Evolutionary conservation across 2,888 invertebrate species (phyloP), one percentile per base, ranked within the genome.

Genomic region (Aplocera efformata): DNA sequence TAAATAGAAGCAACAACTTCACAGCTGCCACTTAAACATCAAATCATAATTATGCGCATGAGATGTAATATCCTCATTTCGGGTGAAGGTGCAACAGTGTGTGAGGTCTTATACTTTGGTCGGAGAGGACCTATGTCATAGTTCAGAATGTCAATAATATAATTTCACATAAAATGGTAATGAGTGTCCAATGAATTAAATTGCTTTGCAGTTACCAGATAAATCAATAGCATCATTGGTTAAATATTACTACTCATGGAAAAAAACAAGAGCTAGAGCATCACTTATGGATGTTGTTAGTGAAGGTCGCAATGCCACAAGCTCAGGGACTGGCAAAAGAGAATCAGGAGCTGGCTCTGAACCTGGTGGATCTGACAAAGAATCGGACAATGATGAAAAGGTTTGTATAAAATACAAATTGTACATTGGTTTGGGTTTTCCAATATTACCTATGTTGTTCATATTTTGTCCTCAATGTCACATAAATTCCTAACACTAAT

Each of bases 191-290:
- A n/a, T n/a, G n/a, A n/a, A n/a, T n/a, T n/a, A n/a, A n/a, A 6
- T 47, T 45, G 43, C 33, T 56, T 50, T 42, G 38, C 48, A 98
- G 98, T 88, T 98, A 63, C 98, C 98, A 21, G 98, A 98, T 75
- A 99, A 99, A 88, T 95, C 97, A 31, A 98, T 98, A 71, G 96
- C 98, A 30, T 96, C 96, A 61, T 89, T 99, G 64, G 98, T 99
- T 1, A 98, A 98, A 81, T 98, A 98, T 78, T 99, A 98, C 81
- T 99, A 99, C 77, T 96, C 97, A 65, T 98, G 98, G 98, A 99
- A 99, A 80, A 98, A 98, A 78, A 96, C 97, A 10, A 89, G 97
- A 60, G 94, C 96, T 63, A 92, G 97, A 42, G 96, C 95, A 38
- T 98, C 98, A 64, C 89, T 98, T 23, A 98, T 98, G 96, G 98